These are phyloP conservation scores for Dermatophagoides farinae DNA, from an alignment of 1,140 invertebrate species.

Conservation along the genomic window DNA sequence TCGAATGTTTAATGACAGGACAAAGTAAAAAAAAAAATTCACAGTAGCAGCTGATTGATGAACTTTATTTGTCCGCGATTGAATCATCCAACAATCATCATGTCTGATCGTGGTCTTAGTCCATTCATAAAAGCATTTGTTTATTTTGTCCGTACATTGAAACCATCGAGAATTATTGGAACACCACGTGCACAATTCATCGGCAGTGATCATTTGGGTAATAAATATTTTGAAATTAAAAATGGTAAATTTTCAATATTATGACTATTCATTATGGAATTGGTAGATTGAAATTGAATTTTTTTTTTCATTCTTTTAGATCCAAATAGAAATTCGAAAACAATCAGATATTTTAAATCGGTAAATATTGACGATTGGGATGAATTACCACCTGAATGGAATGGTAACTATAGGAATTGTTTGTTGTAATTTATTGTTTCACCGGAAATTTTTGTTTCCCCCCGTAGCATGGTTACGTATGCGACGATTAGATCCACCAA, in stretches of 20 bases:
- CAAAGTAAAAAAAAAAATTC: neutral
- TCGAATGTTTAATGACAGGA: no score
- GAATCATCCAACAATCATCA: neutral
- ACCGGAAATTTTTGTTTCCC: neutral
- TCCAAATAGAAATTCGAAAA: slow-evolving; percentile 35
- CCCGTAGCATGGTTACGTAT: slow-evolving; percentile 44
- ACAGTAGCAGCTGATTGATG: neutral
- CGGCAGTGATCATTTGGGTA: slow-evolving; percentile 53
- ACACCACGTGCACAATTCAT: slow-evolving; percentile 24
- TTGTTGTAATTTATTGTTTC: neutral
- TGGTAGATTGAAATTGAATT: neutral
- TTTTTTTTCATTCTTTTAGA: slow-evolving; percentile 21
- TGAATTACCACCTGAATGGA: slow-evolving; percentile 58
- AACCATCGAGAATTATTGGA: neutral
- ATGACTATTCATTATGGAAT: no score
- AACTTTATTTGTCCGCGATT: neutral
- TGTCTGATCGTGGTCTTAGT: neutral
- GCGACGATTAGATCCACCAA: slow-evolving; percentile 42
- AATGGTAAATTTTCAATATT: slow-evolving; percentile 20
- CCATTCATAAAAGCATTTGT: slow-evolving; percentile 1
- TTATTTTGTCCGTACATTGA: slow-evolving; percentile 12
- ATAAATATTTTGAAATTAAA: slow-evolving; percentile 55
- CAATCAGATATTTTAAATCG: slow-evolving; percentile 47
- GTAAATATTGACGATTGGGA: slow-evolving; percentile 33
- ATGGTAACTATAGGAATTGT: slow-evolving; percentile 23